Evolutionary conservation across 2,888 invertebrate species (phyloP).

Genomic region (Acholoe squamosa): DNA sequence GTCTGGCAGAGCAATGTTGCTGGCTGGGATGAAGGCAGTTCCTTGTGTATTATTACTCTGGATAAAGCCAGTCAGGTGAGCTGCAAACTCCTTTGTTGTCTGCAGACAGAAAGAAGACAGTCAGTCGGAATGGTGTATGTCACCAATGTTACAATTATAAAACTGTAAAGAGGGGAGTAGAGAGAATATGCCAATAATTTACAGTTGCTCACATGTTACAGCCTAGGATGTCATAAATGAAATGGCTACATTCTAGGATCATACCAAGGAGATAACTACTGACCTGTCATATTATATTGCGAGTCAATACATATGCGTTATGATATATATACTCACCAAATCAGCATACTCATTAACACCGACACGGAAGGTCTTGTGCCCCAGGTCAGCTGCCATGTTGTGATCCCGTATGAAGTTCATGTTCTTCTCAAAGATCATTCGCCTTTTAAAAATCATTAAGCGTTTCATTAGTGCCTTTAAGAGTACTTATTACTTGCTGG

Average conservation of each 20-base stretch:
- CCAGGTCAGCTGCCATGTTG: conserved; percentile 76
- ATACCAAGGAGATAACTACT: too few species aligned
- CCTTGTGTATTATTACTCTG: neutral
- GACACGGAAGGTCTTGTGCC: conserved; percentile 74
- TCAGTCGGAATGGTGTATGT: neutral
- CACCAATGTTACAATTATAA: too few species aligned
- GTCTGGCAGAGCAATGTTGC: conserved; percentile 68
- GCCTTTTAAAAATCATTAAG: conserved; percentile 70
- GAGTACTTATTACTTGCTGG: too few species aligned
- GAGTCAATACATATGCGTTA: too few species aligned
- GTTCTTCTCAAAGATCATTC: conserved; percentile 77
- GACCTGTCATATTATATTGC: too few species aligned
- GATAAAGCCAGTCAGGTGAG: conserved; percentile 3
- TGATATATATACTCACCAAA: conserved; percentile 61
- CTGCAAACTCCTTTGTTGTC: neutral
- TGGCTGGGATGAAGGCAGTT: neutral
- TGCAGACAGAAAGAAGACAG: neutral
- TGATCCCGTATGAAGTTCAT: conserved; percentile 74
- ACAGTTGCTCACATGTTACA: too few species aligned
- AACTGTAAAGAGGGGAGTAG: too few species aligned
- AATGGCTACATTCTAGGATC: too few species aligned
- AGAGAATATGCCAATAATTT: too few species aligned
- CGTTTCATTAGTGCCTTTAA: too few species aligned
- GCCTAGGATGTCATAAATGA: too few species aligned
- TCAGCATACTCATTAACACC: conserved; percentile 75